phyloP scores from a whole-genome alignment of 2,113 vertebrate genomes.

The Rhipidura dahli region DNA sequence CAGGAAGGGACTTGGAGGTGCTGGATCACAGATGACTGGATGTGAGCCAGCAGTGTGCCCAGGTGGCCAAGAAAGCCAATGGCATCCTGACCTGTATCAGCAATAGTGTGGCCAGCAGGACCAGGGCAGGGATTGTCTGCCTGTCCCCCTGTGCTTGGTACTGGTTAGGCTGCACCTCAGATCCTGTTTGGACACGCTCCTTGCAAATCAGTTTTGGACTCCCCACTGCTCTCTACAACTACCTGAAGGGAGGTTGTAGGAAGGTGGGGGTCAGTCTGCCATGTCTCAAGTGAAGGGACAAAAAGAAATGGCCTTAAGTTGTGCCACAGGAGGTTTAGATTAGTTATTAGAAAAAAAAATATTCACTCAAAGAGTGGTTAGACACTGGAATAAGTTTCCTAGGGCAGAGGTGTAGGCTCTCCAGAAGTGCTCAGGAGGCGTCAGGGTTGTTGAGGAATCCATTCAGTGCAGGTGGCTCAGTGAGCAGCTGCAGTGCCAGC shows the following conservation, averaged over 20 bases:
- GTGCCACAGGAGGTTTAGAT: background rate
- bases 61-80: no score
- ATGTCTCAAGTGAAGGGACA: background rate
- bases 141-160: no score
- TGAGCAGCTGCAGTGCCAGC: background rate
- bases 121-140: background rate
- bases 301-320: background rate
- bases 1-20: background rate
- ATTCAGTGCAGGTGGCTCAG: accelerated
- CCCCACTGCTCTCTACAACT: background rate
- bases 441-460: background rate
- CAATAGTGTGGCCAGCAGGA: background rate
- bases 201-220: background rate
- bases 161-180: background rate
- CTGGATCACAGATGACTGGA: background rate
- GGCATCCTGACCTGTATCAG: background rate
- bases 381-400: background rate
- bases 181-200: background rate
- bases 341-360: background rate
- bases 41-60: background rate
- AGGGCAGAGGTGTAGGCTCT: no score
- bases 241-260: background rate
- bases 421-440: accelerated
- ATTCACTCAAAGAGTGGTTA: background rate
- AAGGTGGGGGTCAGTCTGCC: background rate